These are phyloP conservation scores for Spodoptera litura DNA, from an alignment of 1,140 invertebrate species.

Conservation along the genomic window DNA sequence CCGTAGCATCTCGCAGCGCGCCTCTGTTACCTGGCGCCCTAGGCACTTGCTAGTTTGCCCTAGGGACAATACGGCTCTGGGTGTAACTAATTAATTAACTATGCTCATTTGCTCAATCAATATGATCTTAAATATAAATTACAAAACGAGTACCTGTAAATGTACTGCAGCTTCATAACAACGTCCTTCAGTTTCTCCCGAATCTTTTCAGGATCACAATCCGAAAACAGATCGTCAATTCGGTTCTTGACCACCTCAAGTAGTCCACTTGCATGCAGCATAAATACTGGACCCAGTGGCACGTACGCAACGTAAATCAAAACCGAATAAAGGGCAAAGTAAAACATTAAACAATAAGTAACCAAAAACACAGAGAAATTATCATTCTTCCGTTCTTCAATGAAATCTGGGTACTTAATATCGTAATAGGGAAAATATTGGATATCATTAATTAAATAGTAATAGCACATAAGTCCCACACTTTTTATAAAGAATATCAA, in stretches of 20 bases:
- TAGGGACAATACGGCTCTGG: too few species aligned
- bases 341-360: slow-evolving; percentile 46
- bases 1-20: too few species aligned
- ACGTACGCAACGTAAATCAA: slow-evolving; percentile 56
- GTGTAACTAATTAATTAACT: too few species aligned
- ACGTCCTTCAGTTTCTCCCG: slow-evolving; percentile 54
- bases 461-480: not conserved
- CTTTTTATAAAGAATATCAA: not conserved
- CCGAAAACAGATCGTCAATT: slow-evolving; percentile 54
- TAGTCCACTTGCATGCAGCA: slow-evolving; percentile 68
- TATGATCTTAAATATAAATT: not conserved
- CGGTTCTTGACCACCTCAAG: slow-evolving; percentile 57
- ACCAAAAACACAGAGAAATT: slow-evolving; percentile 44
- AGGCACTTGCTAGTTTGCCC: too few species aligned
- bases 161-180: slow-evolving; percentile 51
- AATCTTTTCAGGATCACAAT: slow-evolving; percentile 38
- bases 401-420: slow-evolving; percentile 56
- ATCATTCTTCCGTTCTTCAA: slow-evolving; percentile 59
- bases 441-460: slow-evolving; percentile 50
- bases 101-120: too few species aligned
- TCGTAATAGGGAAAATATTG: slow-evolving; percentile 58
- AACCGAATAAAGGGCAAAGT: slow-evolving; percentile 50
- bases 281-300: slow-evolving; percentile 64
- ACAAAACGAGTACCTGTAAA: slow-evolving; percentile 53
- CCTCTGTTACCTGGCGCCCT: too few species aligned